These are phyloP conservation scores for Astreopora myriophthalma DNA, from an alignment of 64 coral and sea anemone genomes.

Conservation along the genomic window DNA sequence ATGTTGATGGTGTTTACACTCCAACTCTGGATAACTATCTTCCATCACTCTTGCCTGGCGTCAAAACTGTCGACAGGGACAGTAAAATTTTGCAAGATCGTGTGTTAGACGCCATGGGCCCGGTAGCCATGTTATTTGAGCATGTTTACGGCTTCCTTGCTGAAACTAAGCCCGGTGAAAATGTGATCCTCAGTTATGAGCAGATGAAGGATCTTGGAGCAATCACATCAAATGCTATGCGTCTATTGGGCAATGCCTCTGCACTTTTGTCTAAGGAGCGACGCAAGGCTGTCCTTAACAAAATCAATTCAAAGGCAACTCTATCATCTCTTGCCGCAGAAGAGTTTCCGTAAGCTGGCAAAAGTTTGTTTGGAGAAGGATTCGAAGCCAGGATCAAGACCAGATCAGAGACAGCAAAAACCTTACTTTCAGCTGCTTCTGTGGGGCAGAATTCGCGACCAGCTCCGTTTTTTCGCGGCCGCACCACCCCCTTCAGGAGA, in stretches of 20 bases:
- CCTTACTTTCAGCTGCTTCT: slow-evolving; percentile 25
- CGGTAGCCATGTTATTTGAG: slow-evolving; percentile 38
- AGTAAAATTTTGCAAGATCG: slow-evolving; percentile 49
- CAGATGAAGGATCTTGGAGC: slow-evolving; percentile 32
- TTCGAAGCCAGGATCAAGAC: slow-evolving; percentile 55
- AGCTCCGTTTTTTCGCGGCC: slow-evolving; percentile 15
- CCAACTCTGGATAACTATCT: slow-evolving; percentile 41
- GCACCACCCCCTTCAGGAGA: slow-evolving; percentile 6
- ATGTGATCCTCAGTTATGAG: slow-evolving; percentile 17
- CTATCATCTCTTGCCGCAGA: slow-evolving; percentile 38
- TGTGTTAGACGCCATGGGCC: slow-evolving; percentile 61
- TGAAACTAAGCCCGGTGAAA: slow-evolving; percentile 16
- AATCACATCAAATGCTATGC: slow-evolving; percentile 24
- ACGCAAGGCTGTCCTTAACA: slow-evolving; percentile 10
- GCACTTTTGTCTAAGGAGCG: slow-evolving; percentile 48
- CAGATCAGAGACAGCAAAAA: slow-evolving; percentile 55
- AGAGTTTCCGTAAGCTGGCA: slow-evolving; percentile 56
- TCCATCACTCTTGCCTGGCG: slow-evolving; percentile 24
- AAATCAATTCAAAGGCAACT: slow-evolving; percentile 53
- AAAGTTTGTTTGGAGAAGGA: slow-evolving; percentile 54
- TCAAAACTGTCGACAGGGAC: slow-evolving; percentile 56
- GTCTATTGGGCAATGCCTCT: slow-evolving; percentile 58
- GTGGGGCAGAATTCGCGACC: slow-evolving; percentile 38
- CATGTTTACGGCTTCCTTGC: slow-evolving; percentile 19
- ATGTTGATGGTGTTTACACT: slow-evolving; percentile 53